phyloP scores from a whole-genome alignment of 2,888 invertebrate species.

The Capitulum mitella region DNA sequence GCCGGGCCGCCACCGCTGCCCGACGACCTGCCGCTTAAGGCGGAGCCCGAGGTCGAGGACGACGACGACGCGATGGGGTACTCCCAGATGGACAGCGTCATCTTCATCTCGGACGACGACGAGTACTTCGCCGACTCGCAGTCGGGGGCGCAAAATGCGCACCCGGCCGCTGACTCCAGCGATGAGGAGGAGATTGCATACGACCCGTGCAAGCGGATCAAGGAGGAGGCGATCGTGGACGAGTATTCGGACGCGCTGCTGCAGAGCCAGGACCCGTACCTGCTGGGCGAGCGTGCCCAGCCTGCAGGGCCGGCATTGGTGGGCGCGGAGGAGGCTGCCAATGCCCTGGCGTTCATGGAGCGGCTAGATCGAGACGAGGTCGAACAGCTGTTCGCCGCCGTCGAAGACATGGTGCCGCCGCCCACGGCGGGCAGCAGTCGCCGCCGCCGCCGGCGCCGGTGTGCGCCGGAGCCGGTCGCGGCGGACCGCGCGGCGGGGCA shows the following conservation, averaged over 20 bases:
- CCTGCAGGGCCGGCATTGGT: too few relatives aligned
- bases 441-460: too few relatives aligned
- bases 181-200: too few relatives aligned
- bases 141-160: not conserved
- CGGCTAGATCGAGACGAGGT: not conserved
- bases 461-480: too few relatives aligned
- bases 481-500: too few relatives aligned
- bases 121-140: not conserved
- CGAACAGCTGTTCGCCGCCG: not conserved
- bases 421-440: too few relatives aligned
- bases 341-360: not conserved
- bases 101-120: not conserved
- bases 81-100: not conserved
- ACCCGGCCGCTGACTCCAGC: not conserved
- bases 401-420: too few relatives aligned
- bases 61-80: not conserved
- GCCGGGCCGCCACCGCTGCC: not conserved
- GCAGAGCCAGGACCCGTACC: too few relatives aligned
- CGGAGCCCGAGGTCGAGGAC: not conserved
- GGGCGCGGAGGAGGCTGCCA: not conserved
- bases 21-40: not conserved
- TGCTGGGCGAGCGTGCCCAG: too few relatives aligned
- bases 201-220: not conserved
- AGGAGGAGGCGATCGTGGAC: not conserved
- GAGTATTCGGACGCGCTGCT: not conserved